These are phyloP conservation scores for Terebella lapidaria DNA, from an alignment of 2,888 invertebrate genomes.

Conservation along the genomic window DNA sequence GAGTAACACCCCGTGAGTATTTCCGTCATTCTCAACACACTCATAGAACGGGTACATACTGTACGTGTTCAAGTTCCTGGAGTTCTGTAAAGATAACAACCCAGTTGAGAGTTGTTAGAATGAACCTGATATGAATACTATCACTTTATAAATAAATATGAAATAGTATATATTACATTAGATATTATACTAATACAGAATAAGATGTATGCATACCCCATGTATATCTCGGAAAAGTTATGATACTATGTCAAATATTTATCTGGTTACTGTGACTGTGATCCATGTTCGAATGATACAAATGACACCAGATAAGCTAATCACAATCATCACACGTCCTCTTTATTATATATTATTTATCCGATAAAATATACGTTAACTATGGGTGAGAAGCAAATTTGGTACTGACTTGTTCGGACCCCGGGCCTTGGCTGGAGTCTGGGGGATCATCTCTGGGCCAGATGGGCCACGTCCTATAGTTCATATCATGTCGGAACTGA, in stretches of 20 bases:
- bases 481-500: conserved; percentile 46
- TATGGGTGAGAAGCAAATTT: too few relatives aligned
- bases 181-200: too few relatives aligned
- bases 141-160: too few relatives aligned
- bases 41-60: conserved; percentile 77
- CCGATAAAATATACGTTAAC: too few relatives aligned
- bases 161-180: too few relatives aligned
- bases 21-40: conserved; percentile 63
- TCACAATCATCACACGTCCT: neutral
- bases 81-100: neutral
- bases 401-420: too few relatives aligned
- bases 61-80: neutral
- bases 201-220: too few relatives aligned
- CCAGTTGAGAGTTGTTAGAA: too few relatives aligned
- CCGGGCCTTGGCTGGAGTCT: conserved; percentile 1
- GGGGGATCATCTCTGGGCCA: conserved; percentile 51
- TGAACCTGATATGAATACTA: too few relatives aligned
- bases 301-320: neutral
- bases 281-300: too few relatives aligned
- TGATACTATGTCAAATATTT: neutral
- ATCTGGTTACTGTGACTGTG: neutral
- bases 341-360: neutral
- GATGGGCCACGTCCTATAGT: conserved; percentile 47
- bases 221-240: too few relatives aligned
- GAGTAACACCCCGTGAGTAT: conserved; percentile 69